Conservation (phyloP, 1,140 invertebrate genomes). For the Paraescarpia echinospica region DNA sequence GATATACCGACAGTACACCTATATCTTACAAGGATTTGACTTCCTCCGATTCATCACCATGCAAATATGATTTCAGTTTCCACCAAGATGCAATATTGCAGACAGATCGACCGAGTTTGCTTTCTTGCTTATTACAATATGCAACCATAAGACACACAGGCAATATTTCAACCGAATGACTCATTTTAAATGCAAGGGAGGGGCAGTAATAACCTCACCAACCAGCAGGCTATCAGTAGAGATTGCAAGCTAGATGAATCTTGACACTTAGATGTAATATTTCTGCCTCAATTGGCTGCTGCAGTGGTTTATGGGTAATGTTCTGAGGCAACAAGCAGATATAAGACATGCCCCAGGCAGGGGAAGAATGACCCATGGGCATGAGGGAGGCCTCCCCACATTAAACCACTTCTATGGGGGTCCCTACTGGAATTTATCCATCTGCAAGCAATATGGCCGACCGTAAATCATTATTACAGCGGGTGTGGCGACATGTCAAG, state of each 20-base stretch:
- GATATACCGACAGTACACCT: too few relatives aligned
- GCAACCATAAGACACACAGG: background rate
- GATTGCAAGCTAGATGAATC: background rate
- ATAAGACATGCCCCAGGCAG: background rate
- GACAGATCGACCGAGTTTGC: background rate
- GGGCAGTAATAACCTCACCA: background rate
- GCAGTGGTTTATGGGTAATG: background rate
- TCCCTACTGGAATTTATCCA: background rate
- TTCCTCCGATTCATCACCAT: too few relatives aligned
- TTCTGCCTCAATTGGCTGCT: background rate
- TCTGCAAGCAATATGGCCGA: background rate
- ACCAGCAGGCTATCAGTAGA: background rate
- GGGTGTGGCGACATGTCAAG: background rate
- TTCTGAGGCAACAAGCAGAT: background rate
- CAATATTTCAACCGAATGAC: background rate
- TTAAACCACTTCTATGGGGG: background rate
- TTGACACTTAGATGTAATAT: background rate
- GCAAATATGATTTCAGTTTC: too few relatives aligned
- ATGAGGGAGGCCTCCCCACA: background rate
- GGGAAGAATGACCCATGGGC: background rate
- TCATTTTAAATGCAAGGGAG: background rate
- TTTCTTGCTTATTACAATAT: background rate
- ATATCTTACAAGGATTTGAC: too few relatives aligned
- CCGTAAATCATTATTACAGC: constrained; percentile 1
- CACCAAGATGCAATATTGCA: too few relatives aligned